Conservation (phyloP, 1,140 invertebrate genomes). For the Lamellibrachia luymesi region DNA sequence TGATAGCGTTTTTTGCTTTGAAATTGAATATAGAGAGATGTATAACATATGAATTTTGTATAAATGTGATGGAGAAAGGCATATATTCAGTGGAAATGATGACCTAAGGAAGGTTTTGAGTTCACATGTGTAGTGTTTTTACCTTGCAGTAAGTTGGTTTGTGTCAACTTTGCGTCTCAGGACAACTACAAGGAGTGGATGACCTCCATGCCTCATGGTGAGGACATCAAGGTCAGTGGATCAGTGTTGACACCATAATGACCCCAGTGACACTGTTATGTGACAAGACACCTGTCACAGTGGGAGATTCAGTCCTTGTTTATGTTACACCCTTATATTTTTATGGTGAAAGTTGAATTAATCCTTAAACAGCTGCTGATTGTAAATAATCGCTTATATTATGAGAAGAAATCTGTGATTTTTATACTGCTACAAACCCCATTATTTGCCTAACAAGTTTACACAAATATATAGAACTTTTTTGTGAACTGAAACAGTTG, state of each 20-base stretch:
- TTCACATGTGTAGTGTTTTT: background rate
- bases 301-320: too few species aligned
- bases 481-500: background rate
- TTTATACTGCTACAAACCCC: background rate
- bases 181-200: slow-evolving; percentile 87
- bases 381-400: background rate
- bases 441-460: too few species aligned
- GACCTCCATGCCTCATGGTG: slow-evolving; percentile 70
- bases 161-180: slow-evolving; percentile 73
- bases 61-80: background rate
- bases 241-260: background rate
- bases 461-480: background rate
- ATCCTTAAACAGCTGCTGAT: too few species aligned
- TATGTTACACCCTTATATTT: too few species aligned
- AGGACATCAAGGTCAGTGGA: slow-evolving; percentile 63
- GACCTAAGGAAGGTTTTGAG: background rate
- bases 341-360: too few species aligned
- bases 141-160: slow-evolving; percentile 67
- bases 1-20: background rate
- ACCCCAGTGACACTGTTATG: too few species aligned
- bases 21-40: background rate
- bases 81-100: too few species aligned
- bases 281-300: too few species aligned
- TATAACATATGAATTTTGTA: background rate
- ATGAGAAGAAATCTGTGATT: background rate